These are phyloP conservation scores for Chaenogobius annularis DNA, from an alignment of 2,113 vertebrate genomes.

Conservation along the genomic window DNA sequence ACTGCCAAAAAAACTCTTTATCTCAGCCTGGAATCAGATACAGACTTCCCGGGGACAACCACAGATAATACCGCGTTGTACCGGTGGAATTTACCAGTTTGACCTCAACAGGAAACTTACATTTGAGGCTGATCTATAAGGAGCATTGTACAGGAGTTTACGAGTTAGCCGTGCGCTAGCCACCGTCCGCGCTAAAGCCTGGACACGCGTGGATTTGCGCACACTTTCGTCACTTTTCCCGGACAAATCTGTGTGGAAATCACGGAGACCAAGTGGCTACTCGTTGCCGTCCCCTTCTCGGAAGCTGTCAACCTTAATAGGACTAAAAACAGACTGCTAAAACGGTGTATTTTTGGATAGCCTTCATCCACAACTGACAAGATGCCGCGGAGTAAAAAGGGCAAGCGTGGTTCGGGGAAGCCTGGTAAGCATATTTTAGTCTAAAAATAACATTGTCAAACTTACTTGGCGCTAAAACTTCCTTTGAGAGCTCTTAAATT, in stretches of 20 bases:
- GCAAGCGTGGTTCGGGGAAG: constrained; percentile 75
- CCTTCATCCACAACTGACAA: constrained; percentile 26
- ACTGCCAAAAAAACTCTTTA: constrained; percentile 57
- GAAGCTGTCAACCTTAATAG: not conserved
- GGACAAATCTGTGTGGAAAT: not conserved
- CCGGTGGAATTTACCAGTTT: not conserved
- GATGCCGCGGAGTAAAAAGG: constrained; percentile 79
- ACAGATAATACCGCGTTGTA: constrained; percentile 73
- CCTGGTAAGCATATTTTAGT: constrained; percentile 62
- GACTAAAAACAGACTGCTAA: not conserved
- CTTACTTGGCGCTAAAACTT: not conserved
- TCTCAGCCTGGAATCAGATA: constrained; percentile 70
- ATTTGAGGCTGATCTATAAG: constrained; percentile 3
- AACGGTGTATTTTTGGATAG: constrained; percentile 31
- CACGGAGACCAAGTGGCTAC: not conserved
- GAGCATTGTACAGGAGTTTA: constrained; percentile 16
- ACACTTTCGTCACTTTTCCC: not conserved
- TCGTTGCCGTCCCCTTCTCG: not conserved
- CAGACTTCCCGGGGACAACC: constrained; percentile 74
- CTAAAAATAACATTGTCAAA: not conserved
- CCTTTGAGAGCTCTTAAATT: not conserved
- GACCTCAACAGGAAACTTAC: not conserved
- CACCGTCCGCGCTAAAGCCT: constrained; percentile 33
- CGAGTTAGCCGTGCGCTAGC: constrained; percentile 20
- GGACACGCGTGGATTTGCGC: not conserved